These are phyloP conservation scores for Patagioenas fasciata DNA, from an alignment of 2,113 vertebrate genomes.

Conservation along the genomic window DNA sequence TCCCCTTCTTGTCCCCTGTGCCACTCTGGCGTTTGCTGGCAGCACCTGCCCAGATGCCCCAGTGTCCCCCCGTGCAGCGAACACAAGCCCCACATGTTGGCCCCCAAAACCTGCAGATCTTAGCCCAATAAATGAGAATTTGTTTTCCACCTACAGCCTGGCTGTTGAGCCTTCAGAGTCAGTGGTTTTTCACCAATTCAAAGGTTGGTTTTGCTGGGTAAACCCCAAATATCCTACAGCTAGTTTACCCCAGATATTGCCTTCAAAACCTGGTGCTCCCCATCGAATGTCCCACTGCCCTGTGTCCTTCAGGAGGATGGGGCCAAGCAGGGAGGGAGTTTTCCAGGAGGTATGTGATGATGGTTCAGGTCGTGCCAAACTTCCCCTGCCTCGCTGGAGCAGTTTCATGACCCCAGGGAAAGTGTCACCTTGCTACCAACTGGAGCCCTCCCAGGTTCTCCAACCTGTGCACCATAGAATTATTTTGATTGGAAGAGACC, in stretches of 20 bases:
- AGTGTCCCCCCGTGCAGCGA: background rate
- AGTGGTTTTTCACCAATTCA: fast-evolving
- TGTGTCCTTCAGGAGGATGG: background rate
- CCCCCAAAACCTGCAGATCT: background rate
- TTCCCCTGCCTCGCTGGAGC: background rate
- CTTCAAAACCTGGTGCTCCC: background rate
- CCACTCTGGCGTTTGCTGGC: background rate
- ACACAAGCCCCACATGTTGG: background rate
- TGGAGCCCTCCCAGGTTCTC: background rate
- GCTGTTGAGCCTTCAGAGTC: background rate
- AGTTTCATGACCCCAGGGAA: background rate
- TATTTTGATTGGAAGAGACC: too few relatives aligned
- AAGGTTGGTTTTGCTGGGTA: background rate
- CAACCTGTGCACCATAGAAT: background rate
- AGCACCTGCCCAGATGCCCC: background rate
- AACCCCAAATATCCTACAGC: background rate
- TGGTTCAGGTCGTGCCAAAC: background rate
- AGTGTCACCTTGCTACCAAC: too few relatives aligned
- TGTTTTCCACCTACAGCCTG: background rate
- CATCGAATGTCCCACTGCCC: too few relatives aligned
- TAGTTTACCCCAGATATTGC: background rate
- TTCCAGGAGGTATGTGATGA: background rate
- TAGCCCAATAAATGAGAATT: background rate
- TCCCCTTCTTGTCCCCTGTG: background rate
- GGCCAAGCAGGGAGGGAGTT: background rate